Evolutionary conservation across 2,797 vertebrate species (phyloP).

Genomic region (Austrolebias charrua): DNA sequence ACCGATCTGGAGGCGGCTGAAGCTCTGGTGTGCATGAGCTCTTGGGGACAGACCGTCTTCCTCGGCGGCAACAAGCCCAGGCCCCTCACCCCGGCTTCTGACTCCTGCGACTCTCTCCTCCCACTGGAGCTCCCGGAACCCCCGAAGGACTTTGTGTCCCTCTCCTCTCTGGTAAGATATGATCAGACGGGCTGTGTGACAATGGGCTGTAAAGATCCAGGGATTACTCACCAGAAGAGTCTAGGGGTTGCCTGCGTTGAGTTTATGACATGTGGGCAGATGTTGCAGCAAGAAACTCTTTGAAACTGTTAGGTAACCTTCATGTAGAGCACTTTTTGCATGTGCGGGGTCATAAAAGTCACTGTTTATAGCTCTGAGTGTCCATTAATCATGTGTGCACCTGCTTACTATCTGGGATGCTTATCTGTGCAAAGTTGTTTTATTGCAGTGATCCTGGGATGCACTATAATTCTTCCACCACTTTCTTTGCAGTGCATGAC

Average conservation of each 20-base stretch:
- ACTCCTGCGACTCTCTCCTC: constrained; percentile 88
- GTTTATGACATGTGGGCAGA: constrained; percentile 36
- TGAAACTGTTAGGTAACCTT: constrained; percentile 46
- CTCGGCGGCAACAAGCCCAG: constrained; percentile 75
- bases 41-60: constrained; percentile 88
- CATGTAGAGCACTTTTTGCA: constrained; percentile 35
- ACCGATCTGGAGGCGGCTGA: constrained; percentile 96
- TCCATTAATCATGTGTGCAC: constrained; percentile 10
- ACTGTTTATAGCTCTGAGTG: constrained; percentile 36
- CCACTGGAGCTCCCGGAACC: constrained; percentile 77
- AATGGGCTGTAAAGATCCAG: neutral
- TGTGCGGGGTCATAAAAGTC: constrained; percentile 48
- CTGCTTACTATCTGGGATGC: constrained; percentile 22
- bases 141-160: constrained; percentile 87
- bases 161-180: constrained; percentile 91
- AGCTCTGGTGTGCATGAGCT: constrained; percentile 96
- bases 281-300: constrained; percentile 1
- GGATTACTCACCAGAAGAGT: constrained; percentile 20
- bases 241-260: constrained; percentile 8
- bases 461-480: constrained; percentile 3
- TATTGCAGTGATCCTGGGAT: neutral
- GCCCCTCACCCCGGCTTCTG: constrained; percentile 93
- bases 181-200: neutral
- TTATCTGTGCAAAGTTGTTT: constrained; percentile 30
- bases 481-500: constrained; percentile 90